Conservation (phyloP, 2,888 invertebrate species). For the Steromphala cineraria region DNA sequence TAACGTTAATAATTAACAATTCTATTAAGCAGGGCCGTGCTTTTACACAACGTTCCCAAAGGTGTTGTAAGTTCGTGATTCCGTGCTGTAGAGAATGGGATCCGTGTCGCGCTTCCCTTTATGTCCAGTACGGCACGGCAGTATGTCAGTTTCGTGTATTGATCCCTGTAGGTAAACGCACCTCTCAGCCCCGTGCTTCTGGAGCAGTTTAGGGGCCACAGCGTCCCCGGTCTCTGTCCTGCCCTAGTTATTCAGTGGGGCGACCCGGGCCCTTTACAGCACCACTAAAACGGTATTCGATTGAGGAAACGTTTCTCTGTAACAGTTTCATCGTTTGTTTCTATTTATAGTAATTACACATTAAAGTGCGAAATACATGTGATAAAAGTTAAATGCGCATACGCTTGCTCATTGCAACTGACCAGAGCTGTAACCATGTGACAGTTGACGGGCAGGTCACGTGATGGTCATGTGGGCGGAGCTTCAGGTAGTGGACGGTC, state of each 20-base stretch:
- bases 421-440: not conserved
- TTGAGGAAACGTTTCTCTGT: too few relatives aligned
- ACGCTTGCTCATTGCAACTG: not conserved
- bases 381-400: not conserved
- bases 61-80: too few relatives aligned
- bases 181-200: not conserved
- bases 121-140: too few relatives aligned
- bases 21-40: too few relatives aligned
- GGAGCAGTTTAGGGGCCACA: not conserved
- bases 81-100: too few relatives aligned
- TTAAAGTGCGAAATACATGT: too few relatives aligned
- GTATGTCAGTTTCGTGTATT: too few relatives aligned
- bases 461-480: conserved; percentile 2
- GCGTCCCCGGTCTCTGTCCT: not conserved
- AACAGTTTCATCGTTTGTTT: not conserved
- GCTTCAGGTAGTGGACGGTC: not conserved
- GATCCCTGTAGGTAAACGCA: too few relatives aligned
- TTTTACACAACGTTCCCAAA: too few relatives aligned
- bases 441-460: not conserved
- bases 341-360: not conserved
- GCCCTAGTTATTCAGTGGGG: not conserved
- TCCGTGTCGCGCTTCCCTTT: too few relatives aligned
- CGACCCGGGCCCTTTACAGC: not conserved
- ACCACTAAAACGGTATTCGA: too few relatives aligned
- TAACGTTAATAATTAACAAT: too few relatives aligned